phyloP scores from a whole-genome alignment of 2,113 vertebrate genomes.

The Nycticorax nycticorax region DNA sequence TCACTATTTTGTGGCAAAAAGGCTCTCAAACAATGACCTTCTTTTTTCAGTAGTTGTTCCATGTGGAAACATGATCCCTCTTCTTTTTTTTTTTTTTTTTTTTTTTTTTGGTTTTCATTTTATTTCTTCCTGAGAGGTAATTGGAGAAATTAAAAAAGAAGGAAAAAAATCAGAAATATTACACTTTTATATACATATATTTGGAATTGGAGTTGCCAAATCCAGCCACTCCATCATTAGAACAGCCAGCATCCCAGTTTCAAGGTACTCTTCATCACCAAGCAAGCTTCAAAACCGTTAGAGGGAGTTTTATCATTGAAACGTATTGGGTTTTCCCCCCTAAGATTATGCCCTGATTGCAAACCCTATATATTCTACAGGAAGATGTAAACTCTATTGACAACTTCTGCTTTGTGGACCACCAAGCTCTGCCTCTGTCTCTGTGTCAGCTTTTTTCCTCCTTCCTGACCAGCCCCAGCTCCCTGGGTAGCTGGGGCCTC shows the following conservation, averaged over 20 bases:
- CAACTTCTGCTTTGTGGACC: background rate
- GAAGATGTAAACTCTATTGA: background rate
- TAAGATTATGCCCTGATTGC: background rate
- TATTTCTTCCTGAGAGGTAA: background rate
- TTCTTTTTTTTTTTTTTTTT: background rate
- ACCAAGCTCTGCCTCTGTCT: background rate
- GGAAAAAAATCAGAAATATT: background rate
- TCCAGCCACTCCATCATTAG: background rate
- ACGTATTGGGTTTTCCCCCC: fast-evolving
- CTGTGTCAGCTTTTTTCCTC: background rate
- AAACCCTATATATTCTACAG: background rate
- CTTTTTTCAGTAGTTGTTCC: background rate
- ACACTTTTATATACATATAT: background rate
- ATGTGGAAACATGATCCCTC: background rate
- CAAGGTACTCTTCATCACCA: background rate
- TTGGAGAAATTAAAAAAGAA: background rate
- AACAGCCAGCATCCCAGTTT: background rate
- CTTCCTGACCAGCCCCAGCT: background rate
- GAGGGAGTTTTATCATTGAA: background rate
- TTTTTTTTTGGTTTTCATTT: background rate
- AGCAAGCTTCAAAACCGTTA: background rate
- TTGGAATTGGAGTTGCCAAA: background rate
- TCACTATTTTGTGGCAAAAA: background rate
- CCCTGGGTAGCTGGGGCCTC: background rate
- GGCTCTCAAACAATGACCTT: fast-evolving